A percentile compares a stretch with the other conserved stretches of the same genome.
These are phyloP conservation scores for Drosophila kuntzei DNA, from an alignment of 2,888 invertebrate genomes.

Conservation along the genomic window DNA sequence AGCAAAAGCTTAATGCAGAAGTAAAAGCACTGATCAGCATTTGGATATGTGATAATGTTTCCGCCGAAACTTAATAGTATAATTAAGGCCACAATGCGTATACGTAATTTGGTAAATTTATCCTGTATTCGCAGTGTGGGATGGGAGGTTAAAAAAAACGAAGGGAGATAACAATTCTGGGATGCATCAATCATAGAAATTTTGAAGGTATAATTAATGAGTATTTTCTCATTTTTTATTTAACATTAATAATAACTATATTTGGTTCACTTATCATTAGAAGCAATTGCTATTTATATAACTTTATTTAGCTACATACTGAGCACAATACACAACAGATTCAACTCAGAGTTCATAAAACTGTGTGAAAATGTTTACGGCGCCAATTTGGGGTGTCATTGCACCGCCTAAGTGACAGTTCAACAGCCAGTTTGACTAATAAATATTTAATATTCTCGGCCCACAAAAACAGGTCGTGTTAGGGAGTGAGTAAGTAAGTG, in stretches of 20 bases:
- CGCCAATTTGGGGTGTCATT: conserved; percentile 26
- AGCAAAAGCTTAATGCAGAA: conserved; percentile 29
- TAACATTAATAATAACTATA: background rate
- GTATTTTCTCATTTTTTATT: no score
- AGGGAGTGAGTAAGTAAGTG: conserved; percentile 16
- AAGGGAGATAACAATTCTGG: background rate
- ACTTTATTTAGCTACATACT: background rate
- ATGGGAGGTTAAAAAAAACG: background rate
- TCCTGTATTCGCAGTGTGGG: conserved; percentile 3
- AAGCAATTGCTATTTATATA: background rate
- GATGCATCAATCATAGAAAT: no score
- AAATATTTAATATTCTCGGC: conserved; percentile 39
- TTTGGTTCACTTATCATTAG: background rate
- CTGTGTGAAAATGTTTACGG: conserved; percentile 23
- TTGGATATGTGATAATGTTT: conserved; percentile 11
- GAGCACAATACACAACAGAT: background rate
- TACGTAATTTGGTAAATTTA: conserved; percentile 18
- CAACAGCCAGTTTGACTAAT: conserved; percentile 43
- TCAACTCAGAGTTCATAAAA: conserved; percentile 14
- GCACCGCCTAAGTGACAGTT: conserved; percentile 23
- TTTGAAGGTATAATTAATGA: no score
- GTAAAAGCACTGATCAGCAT: conserved; percentile 14
- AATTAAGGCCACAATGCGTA: conserved; percentile 36
- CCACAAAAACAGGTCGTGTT: conserved; percentile 15
- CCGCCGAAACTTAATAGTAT: background rate